phyloP scores from a whole-genome alignment of 2,888 invertebrate genomes.

The Tiliacea citrago region DNA sequence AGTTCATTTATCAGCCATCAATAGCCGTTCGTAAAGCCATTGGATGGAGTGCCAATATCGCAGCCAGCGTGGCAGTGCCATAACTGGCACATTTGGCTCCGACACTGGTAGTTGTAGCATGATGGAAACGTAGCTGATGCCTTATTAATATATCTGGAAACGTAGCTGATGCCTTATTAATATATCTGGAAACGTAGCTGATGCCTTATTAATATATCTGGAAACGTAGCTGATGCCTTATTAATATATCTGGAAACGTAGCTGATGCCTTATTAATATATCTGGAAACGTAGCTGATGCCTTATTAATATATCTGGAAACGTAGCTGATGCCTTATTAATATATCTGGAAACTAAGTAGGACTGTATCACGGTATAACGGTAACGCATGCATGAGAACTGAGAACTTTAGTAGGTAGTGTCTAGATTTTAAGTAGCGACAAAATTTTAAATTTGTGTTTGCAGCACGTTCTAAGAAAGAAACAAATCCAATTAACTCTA shows the following conservation, averaged over 20 bases:
- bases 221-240: too few species aligned
- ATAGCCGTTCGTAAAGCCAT: conserved; percentile 2
- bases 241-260: too few species aligned
- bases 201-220: conserved; percentile 27
- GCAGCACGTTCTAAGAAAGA: not conserved
- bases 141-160: conserved; percentile 23
- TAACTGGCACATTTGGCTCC: conserved; percentile 51
- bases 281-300: too few species aligned
- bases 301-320: too few species aligned
- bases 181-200: conserved; percentile 21
- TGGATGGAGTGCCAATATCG: conserved; percentile 38
- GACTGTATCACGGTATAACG: too few species aligned
- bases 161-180: conserved; percentile 1
- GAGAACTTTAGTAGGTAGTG: not conserved
- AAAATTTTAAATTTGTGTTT: not conserved
- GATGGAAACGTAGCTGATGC: conserved; percentile 17
- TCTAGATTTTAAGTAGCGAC: not conserved
- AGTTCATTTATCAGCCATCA: conserved; percentile 10
- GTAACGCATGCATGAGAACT: not conserved
- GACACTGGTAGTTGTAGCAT: not conserved
- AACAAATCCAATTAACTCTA: not conserved
- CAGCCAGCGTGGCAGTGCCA: conserved; percentile 10
- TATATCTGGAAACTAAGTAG: conserved; percentile 20
- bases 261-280: conserved; percentile 14
- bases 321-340: conserved; percentile 1